Conservation (phyloP, 1,140 invertebrate genomes). For the Sarcophaga peregrina region DNA sequence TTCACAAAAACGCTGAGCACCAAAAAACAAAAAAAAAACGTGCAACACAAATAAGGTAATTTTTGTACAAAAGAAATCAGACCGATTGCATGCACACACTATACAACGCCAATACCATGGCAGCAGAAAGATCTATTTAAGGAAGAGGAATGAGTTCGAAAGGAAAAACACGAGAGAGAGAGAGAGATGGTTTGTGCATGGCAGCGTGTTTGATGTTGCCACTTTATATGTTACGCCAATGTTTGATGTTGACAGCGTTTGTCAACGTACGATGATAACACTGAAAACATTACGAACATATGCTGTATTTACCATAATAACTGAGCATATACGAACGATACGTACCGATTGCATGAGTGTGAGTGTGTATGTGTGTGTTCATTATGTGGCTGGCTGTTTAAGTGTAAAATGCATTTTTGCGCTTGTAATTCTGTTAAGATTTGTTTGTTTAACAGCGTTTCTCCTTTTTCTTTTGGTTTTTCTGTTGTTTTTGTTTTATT, state of each 20-base stretch:
- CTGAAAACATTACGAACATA: no score
- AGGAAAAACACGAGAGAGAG: background rate
- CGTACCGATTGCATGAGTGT: background rate
- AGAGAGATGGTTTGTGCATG: background rate
- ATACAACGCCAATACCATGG: no score
- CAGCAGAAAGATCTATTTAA: no score
- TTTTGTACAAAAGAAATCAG: conserved; percentile 13
- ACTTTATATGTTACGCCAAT: conserved; percentile 34
- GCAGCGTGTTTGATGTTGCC: conserved; percentile 31
- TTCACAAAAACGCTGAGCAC: background rate
- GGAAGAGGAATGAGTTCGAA: no score
- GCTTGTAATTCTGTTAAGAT: background rate
- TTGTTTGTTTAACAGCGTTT: background rate
- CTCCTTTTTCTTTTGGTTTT: no score
- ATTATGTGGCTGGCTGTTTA: background rate
- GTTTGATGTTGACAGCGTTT: conserved; percentile 41
- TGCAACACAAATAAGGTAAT: conserved; percentile 14
- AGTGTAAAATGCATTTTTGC: background rate
- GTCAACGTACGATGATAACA: conserved; percentile 30
- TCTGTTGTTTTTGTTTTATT: no score
- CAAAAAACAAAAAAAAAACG: no score
- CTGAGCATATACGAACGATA: background rate
- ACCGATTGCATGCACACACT: background rate
- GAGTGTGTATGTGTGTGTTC: no score
- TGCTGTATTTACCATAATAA: background rate